These are phyloP conservation scores for Drosophila greeni DNA, from an alignment of 2,888 invertebrate genomes.

Conservation along the genomic window DNA sequence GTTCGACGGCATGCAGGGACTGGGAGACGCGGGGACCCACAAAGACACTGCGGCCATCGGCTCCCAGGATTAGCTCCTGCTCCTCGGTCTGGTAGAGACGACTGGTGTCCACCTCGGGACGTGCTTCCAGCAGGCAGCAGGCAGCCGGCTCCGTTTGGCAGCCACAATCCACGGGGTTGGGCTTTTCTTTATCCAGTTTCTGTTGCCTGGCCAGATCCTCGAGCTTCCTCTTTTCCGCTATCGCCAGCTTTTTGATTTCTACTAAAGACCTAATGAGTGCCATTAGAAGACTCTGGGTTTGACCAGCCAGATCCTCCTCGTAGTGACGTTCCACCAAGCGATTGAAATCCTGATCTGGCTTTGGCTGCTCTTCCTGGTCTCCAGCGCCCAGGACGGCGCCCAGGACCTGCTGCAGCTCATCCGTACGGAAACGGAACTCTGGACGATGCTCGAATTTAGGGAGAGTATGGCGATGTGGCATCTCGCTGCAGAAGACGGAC, in stretches of 20 bases:
- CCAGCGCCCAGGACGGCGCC: conserved; percentile 44
- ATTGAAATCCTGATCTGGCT: not conserved
- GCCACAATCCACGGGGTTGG: not conserved
- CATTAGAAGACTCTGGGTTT: conserved; percentile 33
- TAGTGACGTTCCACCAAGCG: conserved; percentile 34
- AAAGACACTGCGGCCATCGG: conserved; percentile 43
- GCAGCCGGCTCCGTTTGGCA: conserved; percentile 42
- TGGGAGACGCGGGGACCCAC: conserved; percentile 47
- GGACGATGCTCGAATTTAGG: conserved; percentile 73
- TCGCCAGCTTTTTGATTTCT: not conserved
- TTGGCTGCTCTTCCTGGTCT: not conserved
- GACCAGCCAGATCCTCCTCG: conserved; percentile 17
- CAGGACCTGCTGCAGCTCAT: conserved; percentile 73
- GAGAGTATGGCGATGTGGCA: conserved; percentile 74
- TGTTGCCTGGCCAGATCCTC: too few species aligned
- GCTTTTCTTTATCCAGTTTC: not conserved
- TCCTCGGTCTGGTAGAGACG: conserved; percentile 34
- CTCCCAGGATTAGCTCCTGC: conserved; percentile 31
- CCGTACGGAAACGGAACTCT: conserved; percentile 72
- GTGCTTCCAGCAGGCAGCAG: conserved; percentile 30
- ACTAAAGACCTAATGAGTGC: conserved; percentile 31
- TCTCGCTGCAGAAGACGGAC: conserved; percentile 78
- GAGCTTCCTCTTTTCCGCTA: not conserved
- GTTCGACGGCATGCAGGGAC: conserved; percentile 39
- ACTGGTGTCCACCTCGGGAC: conserved; percentile 35